phyloP scores from a whole-genome alignment of 2,888 invertebrate genomes.

The Escarpia spicata region DNA sequence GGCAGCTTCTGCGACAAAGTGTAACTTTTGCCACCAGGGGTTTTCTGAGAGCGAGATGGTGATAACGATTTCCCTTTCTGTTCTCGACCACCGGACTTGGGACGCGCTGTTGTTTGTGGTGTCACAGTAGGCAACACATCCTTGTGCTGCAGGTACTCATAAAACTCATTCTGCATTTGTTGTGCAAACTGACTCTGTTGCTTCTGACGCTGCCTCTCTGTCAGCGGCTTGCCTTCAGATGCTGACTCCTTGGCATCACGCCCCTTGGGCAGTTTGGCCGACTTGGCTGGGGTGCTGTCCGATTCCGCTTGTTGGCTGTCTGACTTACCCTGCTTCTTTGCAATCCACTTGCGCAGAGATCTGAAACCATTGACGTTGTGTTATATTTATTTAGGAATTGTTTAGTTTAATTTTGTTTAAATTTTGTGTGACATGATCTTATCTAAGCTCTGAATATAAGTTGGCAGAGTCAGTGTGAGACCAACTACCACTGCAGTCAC shows the following conservation, averaged over 20 bases:
- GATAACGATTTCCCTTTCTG: conserved; percentile 26
- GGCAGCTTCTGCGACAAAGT: not conserved
- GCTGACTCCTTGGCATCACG: conserved; percentile 23
- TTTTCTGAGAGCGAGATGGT: conserved; percentile 18
- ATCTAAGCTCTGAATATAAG: not conserved
- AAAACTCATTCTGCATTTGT: conserved; percentile 49
- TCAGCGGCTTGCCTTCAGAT: conserved; percentile 32
- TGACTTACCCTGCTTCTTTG: conserved; percentile 14
- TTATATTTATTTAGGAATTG: not conserved
- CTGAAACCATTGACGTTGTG: not conserved
- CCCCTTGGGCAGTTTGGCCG: not conserved
- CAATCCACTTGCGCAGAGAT: conserved; percentile 23
- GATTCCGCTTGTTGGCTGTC: conserved; percentile 7
- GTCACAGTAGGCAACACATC: not conserved
- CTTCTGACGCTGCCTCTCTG: conserved; percentile 48
- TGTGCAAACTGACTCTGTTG: conserved; percentile 51
- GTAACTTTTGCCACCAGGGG: not conserved
- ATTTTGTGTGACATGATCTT: not conserved
- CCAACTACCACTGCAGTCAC: too few relatives aligned
- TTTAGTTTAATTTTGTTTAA: not conserved
- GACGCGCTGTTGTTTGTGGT: not conserved
- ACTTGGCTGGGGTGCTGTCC: conserved; percentile 8
- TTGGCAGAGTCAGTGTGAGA: not conserved
- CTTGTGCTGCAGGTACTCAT: conserved; percentile 42
- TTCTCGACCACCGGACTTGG: conserved; percentile 29